A percentile compares a stretch with the other conserved stretches of the same genome.
Evolutionary conservation across 2,797 vertebrate genomes (phyloP).

Genomic region (Falco naumanni): DNA sequence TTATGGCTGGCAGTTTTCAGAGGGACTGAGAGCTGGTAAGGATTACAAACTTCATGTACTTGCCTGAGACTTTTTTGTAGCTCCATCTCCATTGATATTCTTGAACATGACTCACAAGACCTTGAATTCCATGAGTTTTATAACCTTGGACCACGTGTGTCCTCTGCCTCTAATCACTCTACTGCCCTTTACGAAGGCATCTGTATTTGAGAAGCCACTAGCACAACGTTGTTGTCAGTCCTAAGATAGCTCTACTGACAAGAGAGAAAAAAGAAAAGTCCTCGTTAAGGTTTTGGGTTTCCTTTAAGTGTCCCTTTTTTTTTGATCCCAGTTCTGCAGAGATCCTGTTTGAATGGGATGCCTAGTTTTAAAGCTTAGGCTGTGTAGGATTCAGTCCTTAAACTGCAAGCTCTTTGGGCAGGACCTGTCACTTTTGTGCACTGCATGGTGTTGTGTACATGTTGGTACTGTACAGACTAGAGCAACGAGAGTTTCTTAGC

Average conservation of each 20-base stretch:
- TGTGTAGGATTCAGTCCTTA: neutral
- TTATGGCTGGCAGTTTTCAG: neutral
- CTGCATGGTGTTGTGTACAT: neutral
- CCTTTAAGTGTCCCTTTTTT: neutral
- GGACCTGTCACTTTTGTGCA: neutral
- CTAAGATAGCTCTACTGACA: neutral
- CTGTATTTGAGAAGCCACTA: neutral
- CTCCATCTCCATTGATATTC: neutral
- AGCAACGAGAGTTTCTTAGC: neutral
- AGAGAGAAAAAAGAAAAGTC: neutral
- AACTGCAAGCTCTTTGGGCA: neutral
- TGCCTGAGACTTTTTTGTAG: neutral
- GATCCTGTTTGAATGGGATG: neutral
- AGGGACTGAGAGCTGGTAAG: neutral
- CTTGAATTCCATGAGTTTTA: neutral
- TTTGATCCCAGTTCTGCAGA: neutral
- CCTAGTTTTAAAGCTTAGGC: neutral
- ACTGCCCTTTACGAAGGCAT: rapidly evolving
- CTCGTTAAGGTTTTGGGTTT: neutral
- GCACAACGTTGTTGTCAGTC: neutral
- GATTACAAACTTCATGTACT: neutral
- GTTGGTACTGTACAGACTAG: neutral
- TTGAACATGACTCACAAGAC: neutral
- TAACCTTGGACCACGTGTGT: neutral
- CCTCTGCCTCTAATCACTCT: neutral